Percentiles rank a stretch among this genome's conserved stretches.
phyloP scores from a whole-genome alignment of 2,888 invertebrate species.

The Nemotelus pantherinus region DNA sequence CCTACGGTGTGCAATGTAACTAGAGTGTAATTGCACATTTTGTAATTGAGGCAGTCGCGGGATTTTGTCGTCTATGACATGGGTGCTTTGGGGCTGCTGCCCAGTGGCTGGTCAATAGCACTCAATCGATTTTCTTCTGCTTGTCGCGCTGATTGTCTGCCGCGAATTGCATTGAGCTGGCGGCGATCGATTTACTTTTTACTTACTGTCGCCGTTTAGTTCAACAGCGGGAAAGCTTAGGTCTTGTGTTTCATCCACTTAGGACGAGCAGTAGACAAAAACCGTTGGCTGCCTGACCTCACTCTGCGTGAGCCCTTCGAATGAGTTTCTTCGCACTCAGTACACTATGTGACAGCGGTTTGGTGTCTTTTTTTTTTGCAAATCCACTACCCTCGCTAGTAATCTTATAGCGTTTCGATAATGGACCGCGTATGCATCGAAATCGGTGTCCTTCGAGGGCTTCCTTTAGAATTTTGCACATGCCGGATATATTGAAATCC shows the following conservation, averaged over 20 bases:
- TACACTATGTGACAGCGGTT: not conserved
- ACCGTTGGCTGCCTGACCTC: not conserved
- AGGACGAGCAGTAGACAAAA: slow-evolving; percentile 12
- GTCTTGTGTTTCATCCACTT: slow-evolving; percentile 44
- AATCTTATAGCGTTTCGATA: slow-evolving; percentile 31
- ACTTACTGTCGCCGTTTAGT: slow-evolving; percentile 10
- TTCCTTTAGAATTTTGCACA: slow-evolving; percentile 42
- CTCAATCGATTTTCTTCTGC: slow-evolving; percentile 43
- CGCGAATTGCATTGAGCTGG: slow-evolving; percentile 24
- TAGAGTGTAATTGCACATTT: slow-evolving; percentile 27
- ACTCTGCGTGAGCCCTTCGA: not conserved
- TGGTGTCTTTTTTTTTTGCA: not conserved
- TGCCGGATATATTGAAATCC: slow-evolving; percentile 43
- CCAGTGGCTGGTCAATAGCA: slow-evolving; percentile 21
- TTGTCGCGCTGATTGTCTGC: slow-evolving; percentile 32
- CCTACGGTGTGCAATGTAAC: slow-evolving; percentile 19
- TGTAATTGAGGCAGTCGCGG: slow-evolving; percentile 44
- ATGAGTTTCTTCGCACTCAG: slow-evolving; percentile 2
- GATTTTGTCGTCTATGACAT: slow-evolving; percentile 39
- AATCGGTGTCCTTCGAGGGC: slow-evolving; percentile 31
- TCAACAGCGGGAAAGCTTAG: slow-evolving; percentile 21
- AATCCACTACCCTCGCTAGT: slow-evolving; percentile 24
- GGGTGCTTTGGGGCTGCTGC: slow-evolving; percentile 30
- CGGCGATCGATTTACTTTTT: not conserved
- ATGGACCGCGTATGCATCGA: slow-evolving; percentile 35